Evolutionary conservation across 1,140 invertebrate species (phyloP), one percentile per base, ranked within the genome.

Genomic region (Chionoecetes opilio): DNA sequence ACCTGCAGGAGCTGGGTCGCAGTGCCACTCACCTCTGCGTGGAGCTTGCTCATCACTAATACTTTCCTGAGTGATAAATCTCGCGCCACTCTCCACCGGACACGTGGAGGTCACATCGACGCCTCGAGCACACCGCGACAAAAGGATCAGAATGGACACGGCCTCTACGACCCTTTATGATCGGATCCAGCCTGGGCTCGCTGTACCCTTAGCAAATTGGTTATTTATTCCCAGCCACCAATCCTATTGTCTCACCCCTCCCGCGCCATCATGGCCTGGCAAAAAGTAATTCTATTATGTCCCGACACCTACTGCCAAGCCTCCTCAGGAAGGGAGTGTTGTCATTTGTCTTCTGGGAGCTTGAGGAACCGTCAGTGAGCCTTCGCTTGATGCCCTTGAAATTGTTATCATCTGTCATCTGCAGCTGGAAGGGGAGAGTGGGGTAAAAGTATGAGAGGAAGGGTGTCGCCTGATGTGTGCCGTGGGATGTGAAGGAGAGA

Each of bases 161-260:
- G 38, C 29, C 38, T 3, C 2, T 5, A 2, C 82, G 41, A 85
- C 46, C 17, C 37, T 86, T 84, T 41, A 32, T 86, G 82, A 93
- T 93, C 82, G 46, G 21, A n/a, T 85, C 92, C 82, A 21, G 38
- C 29, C 26, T 32, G n/a, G 11, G 84, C 38, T 86, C 82, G 32
- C 91, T 63, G 89, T 92, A 88, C 90, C 94, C 94, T 88, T 95
- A 95, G 38, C 94, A 92, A 95, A 95, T 95, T 88, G 94, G 90
- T 87, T 95, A 95, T 95, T 92, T 95, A 92, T 95, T 95, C 91
- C 32, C 90, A 38, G 94, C 35, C 82, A 95, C 46, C 90, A 95
- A 29, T 34, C 85, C 85, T 84, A 95, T 95, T 95, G 94, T 95
- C 94, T 95, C 32, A 86, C 53, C 46, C 91, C 82, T 82, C 88